Percentiles rank a stretch among this genome's conserved stretches.
These are phyloP conservation scores for Erinaceus europaeus DNA, from an alignment of 2,113 vertebrate species.

Conservation along the genomic window DNA sequence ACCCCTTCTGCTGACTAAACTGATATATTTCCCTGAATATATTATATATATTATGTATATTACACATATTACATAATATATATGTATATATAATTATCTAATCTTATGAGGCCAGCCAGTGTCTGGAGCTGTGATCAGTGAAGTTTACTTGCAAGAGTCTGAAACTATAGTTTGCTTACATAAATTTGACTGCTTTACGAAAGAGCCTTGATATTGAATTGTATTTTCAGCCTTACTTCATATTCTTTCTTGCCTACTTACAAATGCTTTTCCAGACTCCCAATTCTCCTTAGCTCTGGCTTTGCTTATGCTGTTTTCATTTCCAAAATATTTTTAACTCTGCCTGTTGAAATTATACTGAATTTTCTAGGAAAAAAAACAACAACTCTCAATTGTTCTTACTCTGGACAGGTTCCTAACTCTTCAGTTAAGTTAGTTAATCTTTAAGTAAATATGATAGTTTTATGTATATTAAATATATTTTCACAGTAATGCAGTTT, in stretches of 20 bases:
- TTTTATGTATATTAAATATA: background rate
- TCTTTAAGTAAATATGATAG: background rate
- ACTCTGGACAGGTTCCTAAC: background rate
- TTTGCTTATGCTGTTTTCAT: background rate
- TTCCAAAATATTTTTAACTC: background rate
- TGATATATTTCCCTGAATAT: background rate
- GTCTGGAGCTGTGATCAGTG: background rate
- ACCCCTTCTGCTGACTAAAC: background rate
- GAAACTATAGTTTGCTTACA: no score
- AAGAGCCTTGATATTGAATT: background rate
- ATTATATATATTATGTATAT: no score
- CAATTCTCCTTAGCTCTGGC: background rate
- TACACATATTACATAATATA: no score
- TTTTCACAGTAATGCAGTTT: background rate
- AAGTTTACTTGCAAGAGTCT: background rate
- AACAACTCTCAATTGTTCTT: background rate
- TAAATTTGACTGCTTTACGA: background rate
- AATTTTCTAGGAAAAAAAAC: slow-evolving; percentile 22
- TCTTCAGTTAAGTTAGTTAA: background rate
- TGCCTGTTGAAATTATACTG: background rate
- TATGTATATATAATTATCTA: no score
- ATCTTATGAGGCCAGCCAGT: background rate
- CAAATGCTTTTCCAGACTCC: background rate
- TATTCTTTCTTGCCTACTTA: background rate
- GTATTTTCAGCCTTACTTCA: background rate